These are phyloP conservation scores for Ptychodera flava DNA, from an alignment of 35 echinoderm and acorn worm genomes.

Conservation along the genomic window DNA sequence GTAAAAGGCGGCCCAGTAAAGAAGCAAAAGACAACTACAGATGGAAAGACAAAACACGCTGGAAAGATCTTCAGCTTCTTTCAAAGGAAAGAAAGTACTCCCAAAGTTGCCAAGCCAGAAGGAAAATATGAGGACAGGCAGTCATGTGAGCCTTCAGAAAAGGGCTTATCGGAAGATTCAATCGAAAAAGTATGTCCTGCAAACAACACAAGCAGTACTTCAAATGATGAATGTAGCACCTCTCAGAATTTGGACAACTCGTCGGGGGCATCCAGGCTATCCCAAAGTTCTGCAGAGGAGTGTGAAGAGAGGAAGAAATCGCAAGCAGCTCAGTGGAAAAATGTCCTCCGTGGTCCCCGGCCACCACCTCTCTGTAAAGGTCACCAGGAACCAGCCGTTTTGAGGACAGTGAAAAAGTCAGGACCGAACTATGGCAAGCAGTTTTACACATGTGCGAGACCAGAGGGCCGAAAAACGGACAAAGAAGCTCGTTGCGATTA, in stretches of 20 bases:
- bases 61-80: not conserved
- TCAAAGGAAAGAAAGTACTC: not conserved
- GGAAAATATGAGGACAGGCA: not conserved
- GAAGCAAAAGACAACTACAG: not conserved
- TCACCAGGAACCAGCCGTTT: conserved; percentile 76
- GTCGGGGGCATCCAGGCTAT: too few relatives aligned
- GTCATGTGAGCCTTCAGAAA: too few relatives aligned
- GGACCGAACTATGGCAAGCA: conserved; percentile 75
- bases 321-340: conserved; percentile 41
- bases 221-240: not conserved
- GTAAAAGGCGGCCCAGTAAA: not conserved
- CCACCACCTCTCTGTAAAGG: conserved; percentile 78
- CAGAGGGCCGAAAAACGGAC: conserved; percentile 79
- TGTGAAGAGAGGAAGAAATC: not conserved
- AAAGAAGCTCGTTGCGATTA: conserved; percentile 77
- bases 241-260: too few relatives aligned
- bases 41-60: not conserved
- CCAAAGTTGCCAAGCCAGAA: not conserved
- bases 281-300: not conserved
- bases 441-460: conserved; percentile 72
- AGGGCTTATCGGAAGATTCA: not conserved
- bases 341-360: conserved; percentile 61
- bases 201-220: not conserved
- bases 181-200: too few relatives aligned
- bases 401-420: conserved; percentile 84